These are phyloP conservation scores for Lepidurus apus DNA, from an alignment of 1,140 invertebrate species.

Conservation along the genomic window DNA sequence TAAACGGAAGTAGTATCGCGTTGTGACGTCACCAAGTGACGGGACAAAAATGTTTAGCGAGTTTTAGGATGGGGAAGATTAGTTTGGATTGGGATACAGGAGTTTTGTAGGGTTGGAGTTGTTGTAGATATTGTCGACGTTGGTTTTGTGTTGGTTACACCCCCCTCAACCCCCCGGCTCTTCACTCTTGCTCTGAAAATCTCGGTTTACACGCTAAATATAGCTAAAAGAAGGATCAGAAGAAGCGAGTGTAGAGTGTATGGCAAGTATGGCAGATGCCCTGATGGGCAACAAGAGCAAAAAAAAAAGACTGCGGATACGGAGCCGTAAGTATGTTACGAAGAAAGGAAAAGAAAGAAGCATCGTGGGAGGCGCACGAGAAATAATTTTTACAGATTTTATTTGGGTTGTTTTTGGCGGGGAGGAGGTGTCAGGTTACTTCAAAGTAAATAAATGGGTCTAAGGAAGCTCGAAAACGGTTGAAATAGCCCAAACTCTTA, in stretches of 20 bases:
- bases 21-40: neutral
- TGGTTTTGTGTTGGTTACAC: neutral
- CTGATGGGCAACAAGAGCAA: too few relatives aligned
- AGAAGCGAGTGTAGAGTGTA: neutral
- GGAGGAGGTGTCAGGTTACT: too few relatives aligned
- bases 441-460: too few relatives aligned
- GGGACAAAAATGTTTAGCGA: neutral
- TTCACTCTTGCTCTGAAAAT: neutral
- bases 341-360: too few relatives aligned
- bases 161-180: neutral
- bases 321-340: too few relatives aligned
- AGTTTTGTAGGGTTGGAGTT: neutral
- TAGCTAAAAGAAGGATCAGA: neutral
- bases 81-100: neutral
- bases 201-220: slow-evolving; percentile 21
- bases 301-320: neutral
- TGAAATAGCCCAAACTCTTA: too few relatives aligned
- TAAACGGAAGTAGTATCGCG: neutral
- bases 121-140: neutral
- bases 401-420: too few relatives aligned
- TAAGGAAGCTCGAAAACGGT: too few relatives aligned
- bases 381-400: too few relatives aligned
- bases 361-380: too few relatives aligned
- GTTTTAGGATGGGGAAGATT: neutral
- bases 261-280: neutral